Percentiles rank a stretch among this genome's conserved stretches.
Conservation (phyloP, 2,888 invertebrate species). For the Eupithecia abbreviata region DNA sequence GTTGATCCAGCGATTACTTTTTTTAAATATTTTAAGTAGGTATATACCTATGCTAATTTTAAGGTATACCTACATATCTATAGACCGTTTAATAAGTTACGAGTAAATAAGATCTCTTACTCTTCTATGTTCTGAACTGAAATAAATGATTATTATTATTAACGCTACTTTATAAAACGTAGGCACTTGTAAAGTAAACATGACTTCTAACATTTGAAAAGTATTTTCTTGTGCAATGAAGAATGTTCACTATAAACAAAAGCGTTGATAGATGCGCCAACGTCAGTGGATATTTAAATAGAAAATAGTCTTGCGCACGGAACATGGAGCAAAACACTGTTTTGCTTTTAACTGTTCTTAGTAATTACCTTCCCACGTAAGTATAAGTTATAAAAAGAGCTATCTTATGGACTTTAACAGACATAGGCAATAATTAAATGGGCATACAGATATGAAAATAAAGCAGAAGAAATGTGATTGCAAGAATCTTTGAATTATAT, state of each 20-base stretch:
- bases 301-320: conserved; percentile 13
- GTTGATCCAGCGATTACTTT: no score
- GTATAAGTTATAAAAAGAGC: neutral
- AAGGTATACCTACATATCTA: no score
- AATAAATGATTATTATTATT: no score
- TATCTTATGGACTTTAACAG: no score
- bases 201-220: neutral
- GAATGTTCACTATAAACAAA: conserved; percentile 49
- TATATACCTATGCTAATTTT: no score
- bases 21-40: no score
- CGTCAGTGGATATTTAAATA: conserved; percentile 33
- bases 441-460: neutral
- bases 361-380: neutral
- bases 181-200: neutral
- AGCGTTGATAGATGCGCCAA: conserved; percentile 44
- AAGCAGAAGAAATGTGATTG: neutral
- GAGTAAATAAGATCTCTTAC: no score
- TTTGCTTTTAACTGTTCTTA: neutral
- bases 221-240: conserved; percentile 24
- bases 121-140: no score
- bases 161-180: neutral
- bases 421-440: no score
- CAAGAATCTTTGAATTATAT: no score
- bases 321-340: neutral
- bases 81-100: no score